Evolutionary conservation across 2,888 invertebrate species (phyloP), one percentile per base, ranked within the genome.

Genomic region (Drosophila algonquin): DNA sequence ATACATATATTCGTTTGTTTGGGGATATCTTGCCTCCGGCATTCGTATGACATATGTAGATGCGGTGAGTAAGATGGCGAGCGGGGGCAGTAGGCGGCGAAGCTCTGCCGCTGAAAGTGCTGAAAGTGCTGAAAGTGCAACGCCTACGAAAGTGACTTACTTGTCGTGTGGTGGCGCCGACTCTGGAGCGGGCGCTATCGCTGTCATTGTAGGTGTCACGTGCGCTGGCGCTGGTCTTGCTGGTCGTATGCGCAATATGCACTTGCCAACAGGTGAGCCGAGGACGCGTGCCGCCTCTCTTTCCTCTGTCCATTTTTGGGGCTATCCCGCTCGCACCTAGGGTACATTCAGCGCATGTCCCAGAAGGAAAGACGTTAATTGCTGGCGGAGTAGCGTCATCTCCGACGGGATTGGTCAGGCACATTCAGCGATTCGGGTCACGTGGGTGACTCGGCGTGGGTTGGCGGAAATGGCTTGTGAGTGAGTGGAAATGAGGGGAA

Each of bases 241-340:
- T 63, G 61, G 82, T 76, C 85, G 87, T 81, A 87, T 87, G 87
- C 87, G 83, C 85, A 84, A 87, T 76, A 75, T 79, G 82, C 86
- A 85, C 16, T 67, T 65, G 77, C 82, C 83, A 87, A 87, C 83
- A 87, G 80, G 83, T 87, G 85, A 77, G 80, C 87, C 84, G 78
- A 78, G 79, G 72, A 65, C 57, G 12, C 12, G 35, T 1, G 12
- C 4, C 1, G 35, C 35, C 35, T 35, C 35, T 35, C 35, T 35
- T 12, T 12, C 4, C 35, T 5, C 35, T 35, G 35, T 12, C 35
- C 12, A 1, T 35, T 12, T 12, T 5, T 5, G 12, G 4, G 84
- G 68, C 65, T 53, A 32, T 61, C 73, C 61, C 77, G 48, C 63
- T 67, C 62, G 57, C 67, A 50, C 63, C 21, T 18, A 7, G 10